Evolutionary conservation across 2,888 invertebrate species (phyloP), one percentile per base, ranked within the genome.

Genomic region (Cephalotes varians): DNA sequence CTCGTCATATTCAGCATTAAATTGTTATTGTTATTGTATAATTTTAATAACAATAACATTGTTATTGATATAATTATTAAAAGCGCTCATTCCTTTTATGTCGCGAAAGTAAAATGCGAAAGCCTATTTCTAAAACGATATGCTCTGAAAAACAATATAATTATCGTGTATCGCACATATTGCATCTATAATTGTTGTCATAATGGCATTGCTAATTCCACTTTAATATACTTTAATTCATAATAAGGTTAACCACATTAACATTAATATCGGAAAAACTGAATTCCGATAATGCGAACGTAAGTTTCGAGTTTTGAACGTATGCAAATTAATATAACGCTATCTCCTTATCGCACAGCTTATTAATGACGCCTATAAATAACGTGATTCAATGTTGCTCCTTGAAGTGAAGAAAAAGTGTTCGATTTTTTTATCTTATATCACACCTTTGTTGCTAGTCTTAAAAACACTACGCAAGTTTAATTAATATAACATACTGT

Each of bases 1-100:
- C 80, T 80, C 62, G 81, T 85, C 81, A 25, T 28, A 60, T 44
- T 72, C 47, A 62, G 62, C 25, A 64, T 51, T 56, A 85, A 84
- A 49, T 77, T 34, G 21, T 51, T 34, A 51, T 51, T 51, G 15
- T 15, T 65, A 65, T 28, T 18, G 18, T 47, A 7, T 31, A 31
- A 28, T 21, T 60, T 21, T 7, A 60, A 21, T 31, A 60, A 44
- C 6, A 37, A 56, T 47, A 44, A 49, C 2, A 34, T 18, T 21
- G 18, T 79, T 85, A 65, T 44, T 40, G 28, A 21, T 18, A 2
- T 18, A 80, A 85, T 72, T 73, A 80, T 80, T 67, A 62, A 74
- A 44, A 9, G 21, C 31, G 21, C 28, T 56, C 40, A 31, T 82
- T 37, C 15, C 28, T 56, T 47, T 31, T 60, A 40, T 44, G 12